A percentile compares a stretch with the other conserved stretches of the same genome.
Conservation (phyloP, 2,113 vertebrate genomes). For the Mesoclemmys tuberculata region DNA sequence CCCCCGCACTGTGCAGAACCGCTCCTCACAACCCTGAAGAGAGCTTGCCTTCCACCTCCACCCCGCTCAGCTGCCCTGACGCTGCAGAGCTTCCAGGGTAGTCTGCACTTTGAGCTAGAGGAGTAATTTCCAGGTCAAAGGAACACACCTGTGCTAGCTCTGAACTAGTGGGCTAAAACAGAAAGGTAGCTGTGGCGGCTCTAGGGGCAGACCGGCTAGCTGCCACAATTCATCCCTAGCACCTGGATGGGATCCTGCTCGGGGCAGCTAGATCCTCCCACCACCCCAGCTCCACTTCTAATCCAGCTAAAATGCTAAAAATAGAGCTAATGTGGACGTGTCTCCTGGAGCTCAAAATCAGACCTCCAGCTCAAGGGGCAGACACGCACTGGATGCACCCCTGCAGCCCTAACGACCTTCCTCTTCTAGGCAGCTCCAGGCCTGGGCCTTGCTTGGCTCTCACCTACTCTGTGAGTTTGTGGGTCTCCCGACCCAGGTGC, state of each 20-base stretch:
- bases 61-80: not conserved
- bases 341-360: not conserved
- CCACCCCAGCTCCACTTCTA: no score
- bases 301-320: no score
- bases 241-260: not conserved
- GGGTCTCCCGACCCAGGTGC: not conserved
- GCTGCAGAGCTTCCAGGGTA: not conserved
- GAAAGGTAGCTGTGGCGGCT: not conserved
- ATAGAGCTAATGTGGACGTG: not conserved
- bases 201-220: not conserved
- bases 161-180: not conserved
- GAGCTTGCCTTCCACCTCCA: not conserved
- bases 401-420: not conserved
- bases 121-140: not conserved
- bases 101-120: not conserved
- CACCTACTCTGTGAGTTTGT: not conserved
- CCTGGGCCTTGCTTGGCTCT: not conserved
- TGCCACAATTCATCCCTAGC: not conserved
- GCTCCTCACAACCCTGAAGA: no score
- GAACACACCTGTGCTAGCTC: not conserved
- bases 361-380: not conserved
- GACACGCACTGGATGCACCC: not conserved
- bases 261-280: not conserved
- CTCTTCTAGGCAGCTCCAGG: not conserved
- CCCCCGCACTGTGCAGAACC: not conserved